Evolutionary conservation across 2,797 vertebrate genomes (phyloP).

Genomic region (Sphenopsis melanotis): DNA sequence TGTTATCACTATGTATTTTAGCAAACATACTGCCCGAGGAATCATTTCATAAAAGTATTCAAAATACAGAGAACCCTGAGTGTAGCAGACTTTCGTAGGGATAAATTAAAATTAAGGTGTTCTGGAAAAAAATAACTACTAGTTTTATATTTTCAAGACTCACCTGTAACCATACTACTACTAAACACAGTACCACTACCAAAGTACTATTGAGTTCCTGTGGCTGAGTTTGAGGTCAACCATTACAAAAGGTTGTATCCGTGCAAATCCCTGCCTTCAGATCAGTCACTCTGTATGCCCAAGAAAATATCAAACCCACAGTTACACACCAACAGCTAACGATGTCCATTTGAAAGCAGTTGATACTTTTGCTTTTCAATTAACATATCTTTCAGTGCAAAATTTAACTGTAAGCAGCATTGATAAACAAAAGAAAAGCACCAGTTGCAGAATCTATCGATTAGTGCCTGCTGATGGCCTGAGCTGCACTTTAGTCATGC

Average conservation of each 20-base stretch:
- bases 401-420: conserved; percentile 46
- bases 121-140: neutral
- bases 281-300: neutral
- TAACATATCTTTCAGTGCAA: conserved; percentile 22
- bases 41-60: neutral
- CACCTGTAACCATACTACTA: neutral
- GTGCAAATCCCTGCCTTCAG: neutral
- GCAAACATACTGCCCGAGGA: neutral
- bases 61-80: neutral
- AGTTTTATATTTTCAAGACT: neutral
- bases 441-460: conserved; percentile 58
- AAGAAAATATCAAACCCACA: neutral
- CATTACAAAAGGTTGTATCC: neutral
- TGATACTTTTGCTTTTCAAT: conserved; percentile 25
- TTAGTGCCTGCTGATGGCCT: conserved; percentile 76
- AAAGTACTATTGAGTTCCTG: neutral
- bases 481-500: conserved; percentile 81
- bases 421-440: conserved; percentile 43
- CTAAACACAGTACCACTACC: neutral
- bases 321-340: neutral
- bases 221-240: neutral
- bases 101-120: neutral
- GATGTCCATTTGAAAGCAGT: conserved; percentile 19
- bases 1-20: neutral
- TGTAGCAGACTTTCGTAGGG: neutral